These are phyloP conservation scores for Synaphobranchus kaupii DNA, from an alignment of 2,797 vertebrate species.

Conservation along the genomic window DNA sequence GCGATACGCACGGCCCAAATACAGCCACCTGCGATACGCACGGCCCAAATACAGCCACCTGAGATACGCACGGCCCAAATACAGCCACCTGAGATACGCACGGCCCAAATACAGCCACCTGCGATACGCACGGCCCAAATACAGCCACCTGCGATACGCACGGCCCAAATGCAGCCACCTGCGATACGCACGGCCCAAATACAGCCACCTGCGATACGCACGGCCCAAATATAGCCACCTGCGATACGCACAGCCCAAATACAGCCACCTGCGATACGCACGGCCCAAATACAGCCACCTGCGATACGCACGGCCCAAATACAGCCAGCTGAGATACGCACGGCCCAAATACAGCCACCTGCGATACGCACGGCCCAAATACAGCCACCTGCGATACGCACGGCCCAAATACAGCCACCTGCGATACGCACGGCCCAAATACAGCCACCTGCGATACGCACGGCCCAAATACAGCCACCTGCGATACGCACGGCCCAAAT, in stretches of 20 bases:
- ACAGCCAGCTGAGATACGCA: background rate
- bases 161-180: background rate
- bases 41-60: background rate
- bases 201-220: background rate
- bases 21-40: background rate
- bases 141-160: background rate
- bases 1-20: no score
- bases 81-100: background rate
- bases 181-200: no score
- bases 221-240: background rate
- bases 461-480: background rate
- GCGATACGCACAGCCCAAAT: no score
- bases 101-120: background rate
- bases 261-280: background rate
- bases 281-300: background rate
- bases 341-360: background rate
- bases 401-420: background rate
- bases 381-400: background rate
- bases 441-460: background rate
- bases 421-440: no score
- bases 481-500: no score
- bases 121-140: no score
- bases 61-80: no score
- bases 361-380: no score
- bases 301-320: no score